phyloP scores from a whole-genome alignment of 2,888 invertebrate genomes.

The Rhingia rostrata region DNA sequence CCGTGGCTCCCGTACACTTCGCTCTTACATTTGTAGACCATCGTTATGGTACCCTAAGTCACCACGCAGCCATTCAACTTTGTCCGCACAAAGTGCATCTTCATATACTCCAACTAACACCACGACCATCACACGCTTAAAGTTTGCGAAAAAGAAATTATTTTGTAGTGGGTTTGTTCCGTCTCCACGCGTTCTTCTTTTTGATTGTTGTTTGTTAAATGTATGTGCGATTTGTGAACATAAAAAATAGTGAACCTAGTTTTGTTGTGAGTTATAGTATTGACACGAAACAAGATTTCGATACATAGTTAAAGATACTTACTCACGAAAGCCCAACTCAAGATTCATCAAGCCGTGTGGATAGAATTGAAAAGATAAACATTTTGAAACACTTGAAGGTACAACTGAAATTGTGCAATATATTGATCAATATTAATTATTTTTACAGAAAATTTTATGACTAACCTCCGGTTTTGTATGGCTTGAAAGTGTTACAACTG shows the following conservation, averaged over 20 bases:
- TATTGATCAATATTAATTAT: constrained; percentile 29
- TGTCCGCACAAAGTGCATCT: constrained; percentile 62
- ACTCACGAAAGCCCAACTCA: constrained; percentile 54
- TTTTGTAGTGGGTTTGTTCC: constrained; percentile 35
- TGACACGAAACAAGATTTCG: constrained; percentile 59
- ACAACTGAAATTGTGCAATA: constrained; percentile 33
- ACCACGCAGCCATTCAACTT: constrained; percentile 40
- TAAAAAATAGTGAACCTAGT: constrained; percentile 23
- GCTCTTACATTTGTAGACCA: constrained; percentile 51
- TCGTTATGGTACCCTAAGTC: constrained; percentile 37
- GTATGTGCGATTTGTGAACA: constrained; percentile 35
- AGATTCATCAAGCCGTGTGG: constrained; percentile 4
- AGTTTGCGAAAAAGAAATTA: constrained; percentile 58
- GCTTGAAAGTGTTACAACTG: constrained; percentile 20
- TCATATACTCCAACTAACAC: constrained; percentile 18
- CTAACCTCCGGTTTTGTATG: constrained; percentile 6
- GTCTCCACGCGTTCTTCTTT: constrained; percentile 21
- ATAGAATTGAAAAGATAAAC: constrained; percentile 27
- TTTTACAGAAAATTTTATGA: constrained; percentile 6
- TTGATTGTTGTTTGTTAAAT: constrained; percentile 46
- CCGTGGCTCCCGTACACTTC: constrained; percentile 70
- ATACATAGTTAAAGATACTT: constrained; percentile 44
- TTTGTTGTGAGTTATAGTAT: constrained; percentile 61
- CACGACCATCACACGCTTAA: constrained; percentile 29
- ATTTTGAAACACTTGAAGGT: constrained; percentile 38